Conservation (phyloP, 2,888 invertebrate genomes). For the Operophtera brumata region DNA sequence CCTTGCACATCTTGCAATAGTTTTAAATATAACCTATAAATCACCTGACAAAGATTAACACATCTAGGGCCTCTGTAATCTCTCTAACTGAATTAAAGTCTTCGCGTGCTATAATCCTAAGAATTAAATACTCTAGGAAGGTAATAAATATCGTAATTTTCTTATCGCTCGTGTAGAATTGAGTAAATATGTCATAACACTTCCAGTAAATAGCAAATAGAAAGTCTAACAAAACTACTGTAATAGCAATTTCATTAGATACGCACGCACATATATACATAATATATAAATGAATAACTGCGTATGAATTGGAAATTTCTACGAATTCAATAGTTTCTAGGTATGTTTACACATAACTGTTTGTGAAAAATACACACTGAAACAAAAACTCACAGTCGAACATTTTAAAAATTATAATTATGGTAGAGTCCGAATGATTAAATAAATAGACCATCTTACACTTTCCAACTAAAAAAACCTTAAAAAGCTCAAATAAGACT, state of each 20-base stretch:
- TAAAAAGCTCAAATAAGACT: too few species aligned
- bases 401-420: too few species aligned
- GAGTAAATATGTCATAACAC: conserved; percentile 13
- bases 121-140: conserved; percentile 15
- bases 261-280: conserved; percentile 30
- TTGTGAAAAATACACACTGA: not conserved
- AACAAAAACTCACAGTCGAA: too few species aligned
- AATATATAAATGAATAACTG: conserved; percentile 14
- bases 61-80: conserved; percentile 36
- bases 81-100: conserved; percentile 21
- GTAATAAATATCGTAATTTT: conserved; percentile 9
- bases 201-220: conserved; percentile 14
- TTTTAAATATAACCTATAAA: not conserved
- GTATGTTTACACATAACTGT: not conserved
- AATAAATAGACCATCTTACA: too few species aligned
- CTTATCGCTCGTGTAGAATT: conserved; percentile 13
- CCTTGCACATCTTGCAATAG: not conserved
- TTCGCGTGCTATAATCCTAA: conserved; percentile 25
- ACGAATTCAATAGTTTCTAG: not conserved
- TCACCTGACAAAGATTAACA: conserved; percentile 32
- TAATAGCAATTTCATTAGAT: conserved; percentile 30
- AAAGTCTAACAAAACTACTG: conserved; percentile 23
- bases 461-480: too few species aligned
- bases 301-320: conserved; percentile 1
- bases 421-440: too few species aligned